Conservation (phyloP, 2,113 vertebrate genomes). For the Spea bombifrons region DNA sequence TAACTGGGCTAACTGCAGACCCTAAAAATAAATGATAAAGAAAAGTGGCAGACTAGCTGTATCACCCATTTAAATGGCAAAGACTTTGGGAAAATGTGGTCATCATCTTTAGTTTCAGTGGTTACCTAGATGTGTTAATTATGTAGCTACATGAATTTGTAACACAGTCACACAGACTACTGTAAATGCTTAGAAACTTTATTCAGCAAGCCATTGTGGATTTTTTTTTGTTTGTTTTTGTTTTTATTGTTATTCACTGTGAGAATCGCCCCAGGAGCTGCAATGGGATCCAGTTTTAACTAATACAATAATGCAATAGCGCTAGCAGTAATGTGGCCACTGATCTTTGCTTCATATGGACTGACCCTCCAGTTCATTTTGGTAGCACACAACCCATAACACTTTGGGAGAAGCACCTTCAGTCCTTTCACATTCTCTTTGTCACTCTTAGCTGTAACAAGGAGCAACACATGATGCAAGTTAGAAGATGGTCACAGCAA, state of each 20-base stretch:
- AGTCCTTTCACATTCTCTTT: neutral
- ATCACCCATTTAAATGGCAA: no score
- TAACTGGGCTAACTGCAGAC: no score
- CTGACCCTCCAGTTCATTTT: neutral
- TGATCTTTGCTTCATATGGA: neutral
- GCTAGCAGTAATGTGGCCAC: neutral
- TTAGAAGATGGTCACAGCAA: neutral
- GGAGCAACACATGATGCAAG: no score
- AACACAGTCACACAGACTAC: neutral
- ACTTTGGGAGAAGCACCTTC: neutral
- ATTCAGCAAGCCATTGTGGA: neutral
- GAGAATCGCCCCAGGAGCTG: neutral
- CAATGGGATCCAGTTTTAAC: neutral
- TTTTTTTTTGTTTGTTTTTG: neutral
- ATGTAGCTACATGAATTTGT: no score
- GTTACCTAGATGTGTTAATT: no score
- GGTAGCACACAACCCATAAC: neutral
- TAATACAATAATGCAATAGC: neutral
- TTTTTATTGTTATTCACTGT: neutral
- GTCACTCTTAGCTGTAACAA: no score
- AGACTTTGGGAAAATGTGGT: no score
- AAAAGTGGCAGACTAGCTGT: no score
- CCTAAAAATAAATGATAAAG: no score
- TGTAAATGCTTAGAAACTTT: neutral
- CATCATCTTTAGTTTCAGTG: no score